Percentiles rank a stretch among this genome's conserved stretches.
Conservation (phyloP, 1,140 invertebrate genomes). For the Euglossa dilemma region DNA sequence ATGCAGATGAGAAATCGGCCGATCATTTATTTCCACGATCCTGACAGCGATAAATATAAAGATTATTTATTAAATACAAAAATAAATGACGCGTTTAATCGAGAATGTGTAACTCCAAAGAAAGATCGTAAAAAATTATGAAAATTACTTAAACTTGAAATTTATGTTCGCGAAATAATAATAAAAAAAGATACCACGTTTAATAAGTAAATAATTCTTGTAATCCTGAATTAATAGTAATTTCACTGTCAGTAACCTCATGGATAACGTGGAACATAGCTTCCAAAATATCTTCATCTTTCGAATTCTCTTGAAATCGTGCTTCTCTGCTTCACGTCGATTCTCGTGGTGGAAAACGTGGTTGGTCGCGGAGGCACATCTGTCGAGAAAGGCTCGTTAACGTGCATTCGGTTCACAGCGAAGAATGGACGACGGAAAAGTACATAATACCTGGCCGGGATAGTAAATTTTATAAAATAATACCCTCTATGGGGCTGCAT, state of each 20-base stretch:
- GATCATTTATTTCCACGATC: neutral
- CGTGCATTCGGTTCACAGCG: constrained; percentile 7
- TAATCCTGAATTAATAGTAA: too few species aligned
- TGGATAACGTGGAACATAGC: too few species aligned
- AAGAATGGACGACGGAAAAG: constrained; percentile 45
- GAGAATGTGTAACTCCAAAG: neutral
- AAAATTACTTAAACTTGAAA: too few species aligned
- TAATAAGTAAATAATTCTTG: too few species aligned
- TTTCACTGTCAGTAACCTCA: too few species aligned
- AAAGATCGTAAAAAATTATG: neutral
- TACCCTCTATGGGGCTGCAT: constrained; percentile 72
- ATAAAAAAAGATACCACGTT: too few species aligned
- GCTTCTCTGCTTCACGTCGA: neutral
- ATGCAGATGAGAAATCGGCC: neutral
- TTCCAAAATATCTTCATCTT: too few species aligned
- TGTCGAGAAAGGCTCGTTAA: constrained; percentile 20
- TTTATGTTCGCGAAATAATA: too few species aligned
- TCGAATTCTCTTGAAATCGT: neutral
- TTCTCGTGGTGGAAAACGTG: neutral
- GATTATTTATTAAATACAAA: neutral
- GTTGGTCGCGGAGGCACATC: neutral
- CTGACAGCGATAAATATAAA: neutral
- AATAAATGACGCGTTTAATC: neutral
- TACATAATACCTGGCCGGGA: constrained; percentile 62
- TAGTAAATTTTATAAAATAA: constrained; percentile 79